Base-by-base conservation (phyloP, 2,797 vertebrate species). In the Melanogrammus aeglefinus region DNA sequence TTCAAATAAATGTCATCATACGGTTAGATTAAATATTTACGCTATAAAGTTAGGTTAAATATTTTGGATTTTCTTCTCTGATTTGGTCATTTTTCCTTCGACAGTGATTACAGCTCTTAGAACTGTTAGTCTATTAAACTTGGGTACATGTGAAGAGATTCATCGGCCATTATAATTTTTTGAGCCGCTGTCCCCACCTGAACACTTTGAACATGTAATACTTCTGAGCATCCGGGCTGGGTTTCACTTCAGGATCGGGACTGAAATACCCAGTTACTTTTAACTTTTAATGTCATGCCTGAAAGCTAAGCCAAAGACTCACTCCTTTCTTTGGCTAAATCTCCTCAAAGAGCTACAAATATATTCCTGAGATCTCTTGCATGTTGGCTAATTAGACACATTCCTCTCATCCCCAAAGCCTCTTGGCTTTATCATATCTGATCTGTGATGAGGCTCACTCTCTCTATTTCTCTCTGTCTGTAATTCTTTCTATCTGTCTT, bases 361-460 rank as follows among this genome's bases (percentile, higher is more conserved):
- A 36, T 63, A 73, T 51, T 1, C 0, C 63, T 72, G 31, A 6
- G 44, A 73, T 75, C 44, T 66, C 77, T 76, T 77, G 44, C 82
- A 72, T 82, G 83, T 85, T 81, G 84, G 76, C 73, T 81, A 41
- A 82, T 81, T 81, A 76, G 44, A 77, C 21, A 44, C n/a, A 33
- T 75, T 86, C 44, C 81, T 87, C 57, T 82, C 51, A 71, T 71
- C 69, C 69, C 29, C 69, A 82, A 76, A 76, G 73, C 78, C 63
- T 78, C 29, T 75, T n/a, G 27, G 27, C 38, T 80, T 83, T 77
- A 41, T 33, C 27, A 27, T 51, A 63, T 88, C 84, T 87, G 79
- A 86, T 86, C 51, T 81, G 39, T 75, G 21, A 18, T 63, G 21
- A n/a, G 4, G 3, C 57, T 16, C n/a, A 21, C 21, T 63, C 57